Percentiles rank a stretch among this genome's conserved stretches.
Evolutionary conservation across 2,113 vertebrate genomes (phyloP).

Genomic region (Gnathonemus echidnorhynchus): DNA sequence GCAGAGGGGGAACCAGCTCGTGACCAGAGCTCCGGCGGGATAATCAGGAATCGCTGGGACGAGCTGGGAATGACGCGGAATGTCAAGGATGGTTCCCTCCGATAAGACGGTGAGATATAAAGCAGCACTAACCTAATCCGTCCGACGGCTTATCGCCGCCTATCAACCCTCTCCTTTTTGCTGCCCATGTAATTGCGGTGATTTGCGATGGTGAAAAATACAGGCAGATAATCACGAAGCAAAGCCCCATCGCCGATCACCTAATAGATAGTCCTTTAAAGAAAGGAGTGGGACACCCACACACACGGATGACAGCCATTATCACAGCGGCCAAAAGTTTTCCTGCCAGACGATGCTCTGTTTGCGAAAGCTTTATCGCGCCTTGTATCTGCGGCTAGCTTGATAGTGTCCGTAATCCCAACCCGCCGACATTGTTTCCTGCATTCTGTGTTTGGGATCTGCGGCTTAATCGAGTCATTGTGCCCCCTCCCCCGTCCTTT

Average conservation of each 20-base stretch:
- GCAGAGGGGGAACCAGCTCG: background rate
- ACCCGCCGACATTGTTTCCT: slow-evolving; percentile 29
- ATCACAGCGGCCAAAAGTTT: slow-evolving; percentile 12
- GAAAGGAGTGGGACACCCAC: slow-evolving; percentile 12
- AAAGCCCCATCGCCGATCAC: slow-evolving; percentile 56
- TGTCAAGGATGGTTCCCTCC: slow-evolving; percentile 65
- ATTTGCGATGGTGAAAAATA: slow-evolving; percentile 78
- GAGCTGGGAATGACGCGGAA: slow-evolving; percentile 58
- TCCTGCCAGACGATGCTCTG: background rate
- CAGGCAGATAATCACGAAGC: slow-evolving; percentile 65
- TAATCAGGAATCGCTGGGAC: slow-evolving; percentile 20
- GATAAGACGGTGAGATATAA: slow-evolving; percentile 72
- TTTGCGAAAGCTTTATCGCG: slow-evolving; percentile 15
- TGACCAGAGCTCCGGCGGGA: slow-evolving; percentile 14
- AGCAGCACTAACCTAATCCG: slow-evolving; percentile 62
- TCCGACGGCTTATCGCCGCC: slow-evolving; percentile 51
- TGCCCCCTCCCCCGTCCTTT: slow-evolving; percentile 48
- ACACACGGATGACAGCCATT: background rate
- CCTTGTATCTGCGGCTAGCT: slow-evolving; percentile 13
- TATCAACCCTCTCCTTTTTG: slow-evolving; percentile 53
- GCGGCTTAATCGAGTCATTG: slow-evolving; percentile 71
- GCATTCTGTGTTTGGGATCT: slow-evolving; percentile 38
- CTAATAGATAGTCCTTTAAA: slow-evolving; percentile 51
- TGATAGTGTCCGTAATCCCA: slow-evolving; percentile 24
- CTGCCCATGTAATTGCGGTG: slow-evolving; percentile 73